Evolutionary conservation across 2,888 invertebrate genomes (phyloP).

Genomic region (Phortica okadai): DNA sequence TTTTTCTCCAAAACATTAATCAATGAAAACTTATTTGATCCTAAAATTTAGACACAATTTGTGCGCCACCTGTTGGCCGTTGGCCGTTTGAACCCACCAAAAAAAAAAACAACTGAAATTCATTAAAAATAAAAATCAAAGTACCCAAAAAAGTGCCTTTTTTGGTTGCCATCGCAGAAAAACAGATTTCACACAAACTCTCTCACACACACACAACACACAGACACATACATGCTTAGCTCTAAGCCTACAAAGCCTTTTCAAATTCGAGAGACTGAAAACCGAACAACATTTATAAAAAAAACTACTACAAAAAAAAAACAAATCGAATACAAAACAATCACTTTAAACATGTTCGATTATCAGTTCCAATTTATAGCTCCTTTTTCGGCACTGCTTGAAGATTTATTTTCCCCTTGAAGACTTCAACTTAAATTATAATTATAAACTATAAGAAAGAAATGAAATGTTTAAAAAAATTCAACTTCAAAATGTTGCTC

Average conservation of each 20-base stretch:
- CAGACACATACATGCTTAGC: background rate
- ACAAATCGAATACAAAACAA: background rate
- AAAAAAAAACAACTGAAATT: background rate
- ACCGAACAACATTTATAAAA: background rate
- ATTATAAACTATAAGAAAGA: background rate
- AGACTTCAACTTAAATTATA: no score
- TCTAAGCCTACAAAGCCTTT: background rate
- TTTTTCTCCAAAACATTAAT: no score
- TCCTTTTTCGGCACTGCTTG: background rate
- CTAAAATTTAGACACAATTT: background rate
- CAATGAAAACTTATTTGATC: no score
- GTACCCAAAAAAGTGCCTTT: background rate
- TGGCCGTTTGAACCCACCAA: background rate
- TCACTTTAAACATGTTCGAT: background rate
- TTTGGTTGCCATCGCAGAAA: background rate
- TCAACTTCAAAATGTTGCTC: background rate
- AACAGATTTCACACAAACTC: background rate
- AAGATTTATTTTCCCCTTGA: background rate
- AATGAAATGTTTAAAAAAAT: background rate
- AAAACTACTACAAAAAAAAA: background rate
- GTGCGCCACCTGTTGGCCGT: background rate
- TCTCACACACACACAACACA: background rate
- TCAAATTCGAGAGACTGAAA: conserved; percentile 7
- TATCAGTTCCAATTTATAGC: background rate
- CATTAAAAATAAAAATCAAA: background rate